These are phyloP conservation scores for Calephelis nemesis DNA, from an alignment of 1,140 invertebrate species.

Conservation along the genomic window DNA sequence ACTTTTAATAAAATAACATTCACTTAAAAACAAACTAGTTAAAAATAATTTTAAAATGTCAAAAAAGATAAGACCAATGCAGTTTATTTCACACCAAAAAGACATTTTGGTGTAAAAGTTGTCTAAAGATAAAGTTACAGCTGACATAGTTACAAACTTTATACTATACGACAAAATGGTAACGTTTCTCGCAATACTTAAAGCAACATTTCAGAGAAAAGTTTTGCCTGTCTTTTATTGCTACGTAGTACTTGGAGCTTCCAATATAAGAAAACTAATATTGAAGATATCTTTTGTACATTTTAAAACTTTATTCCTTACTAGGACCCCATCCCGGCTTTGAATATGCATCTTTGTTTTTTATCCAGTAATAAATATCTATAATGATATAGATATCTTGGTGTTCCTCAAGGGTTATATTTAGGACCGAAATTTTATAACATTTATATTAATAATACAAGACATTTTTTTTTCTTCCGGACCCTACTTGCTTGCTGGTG, in stretches of 20 bases:
- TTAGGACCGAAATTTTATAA: too few relatives aligned
- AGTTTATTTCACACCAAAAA: background rate
- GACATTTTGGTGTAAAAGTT: background rate
- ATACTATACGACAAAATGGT: constrained; percentile 1
- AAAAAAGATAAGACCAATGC: background rate
- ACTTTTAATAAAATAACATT: too few relatives aligned
- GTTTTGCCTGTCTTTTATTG: constrained; percentile 10
- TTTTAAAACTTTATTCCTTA: background rate
- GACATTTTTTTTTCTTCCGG: too few relatives aligned
- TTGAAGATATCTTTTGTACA: background rate
- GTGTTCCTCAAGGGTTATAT: too few relatives aligned
- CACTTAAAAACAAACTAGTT: background rate
- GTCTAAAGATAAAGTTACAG: background rate
- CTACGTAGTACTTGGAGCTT: background rate
- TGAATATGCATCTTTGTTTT: too few relatives aligned
- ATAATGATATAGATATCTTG: too few relatives aligned
- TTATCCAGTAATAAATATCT: too few relatives aligned
- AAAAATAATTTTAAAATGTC: background rate
- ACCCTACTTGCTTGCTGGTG: too few relatives aligned
- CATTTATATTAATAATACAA: too few relatives aligned
- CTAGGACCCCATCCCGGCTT: too few relatives aligned
- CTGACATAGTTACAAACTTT: constrained; percentile 4
- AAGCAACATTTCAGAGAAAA: constrained; percentile 10
- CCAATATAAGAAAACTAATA: constrained; percentile 11
- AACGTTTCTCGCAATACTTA: constrained; percentile 5